A percentile compares a stretch with the other conserved stretches of the same genome.
Evolutionary conservation across 1,140 invertebrate species (phyloP).

Genomic region (Meloidogyne hapla): DNA sequence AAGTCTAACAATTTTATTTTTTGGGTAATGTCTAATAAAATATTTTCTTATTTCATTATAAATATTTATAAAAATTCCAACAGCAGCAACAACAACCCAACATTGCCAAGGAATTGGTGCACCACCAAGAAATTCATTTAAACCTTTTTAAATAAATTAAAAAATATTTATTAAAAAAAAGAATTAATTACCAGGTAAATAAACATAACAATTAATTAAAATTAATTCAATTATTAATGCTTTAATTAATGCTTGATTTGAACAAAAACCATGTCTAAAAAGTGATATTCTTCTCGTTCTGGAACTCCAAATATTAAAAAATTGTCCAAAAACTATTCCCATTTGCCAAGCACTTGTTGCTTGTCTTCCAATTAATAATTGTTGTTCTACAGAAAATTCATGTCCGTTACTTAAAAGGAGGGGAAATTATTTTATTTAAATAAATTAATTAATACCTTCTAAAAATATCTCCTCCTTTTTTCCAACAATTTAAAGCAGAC

Average conservation of each 20-base stretch:
- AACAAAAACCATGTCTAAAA: conserved; percentile 47
- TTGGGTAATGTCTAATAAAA: conserved; percentile 30
- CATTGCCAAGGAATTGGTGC: conserved; percentile 44
- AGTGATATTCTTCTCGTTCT: conserved; percentile 42
- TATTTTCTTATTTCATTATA: conserved; percentile 49
- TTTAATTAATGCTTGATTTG: conserved; percentile 35
- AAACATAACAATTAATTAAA: conserved; percentile 40
- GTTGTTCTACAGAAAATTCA: conserved; percentile 39
- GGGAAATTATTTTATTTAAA: not conserved
- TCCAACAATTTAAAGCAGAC: conserved; percentile 34
- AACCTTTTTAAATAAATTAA: conserved; percentile 26
- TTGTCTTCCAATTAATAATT: conserved; percentile 43
- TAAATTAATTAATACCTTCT: conserved; percentile 1
- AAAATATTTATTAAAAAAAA: not conserved
- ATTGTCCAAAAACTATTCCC: conserved; percentile 54
- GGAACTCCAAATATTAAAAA: conserved; percentile 48
- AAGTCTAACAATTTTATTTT: conserved; percentile 24
- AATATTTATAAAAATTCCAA: conserved; percentile 40
- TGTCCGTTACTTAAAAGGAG: conserved; percentile 32
- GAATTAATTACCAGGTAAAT: conserved; percentile 39
- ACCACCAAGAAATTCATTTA: conserved; percentile 43
- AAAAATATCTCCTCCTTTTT: conserved; percentile 30
- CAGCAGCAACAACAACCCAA: conserved; percentile 43
- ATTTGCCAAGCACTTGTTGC: conserved; percentile 55
- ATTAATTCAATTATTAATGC: conserved; percentile 42